Conservation (phyloP, 2,888 invertebrate genomes). For the Macrophya alboannulata region DNA sequence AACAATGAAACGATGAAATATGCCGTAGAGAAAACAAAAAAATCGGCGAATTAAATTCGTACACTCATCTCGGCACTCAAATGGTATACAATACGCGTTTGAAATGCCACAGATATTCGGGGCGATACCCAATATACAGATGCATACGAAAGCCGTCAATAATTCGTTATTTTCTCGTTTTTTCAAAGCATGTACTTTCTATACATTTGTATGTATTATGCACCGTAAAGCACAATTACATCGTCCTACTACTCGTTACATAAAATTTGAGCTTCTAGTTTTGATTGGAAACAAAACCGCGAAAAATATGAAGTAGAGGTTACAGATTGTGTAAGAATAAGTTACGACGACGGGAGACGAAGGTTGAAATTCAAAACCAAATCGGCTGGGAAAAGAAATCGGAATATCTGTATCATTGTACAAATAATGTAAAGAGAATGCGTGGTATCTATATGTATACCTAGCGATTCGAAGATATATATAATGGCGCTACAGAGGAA, state of each 20-base stretch:
- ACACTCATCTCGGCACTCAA: not conserved
- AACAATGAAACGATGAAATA: not conserved
- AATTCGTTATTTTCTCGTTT: not conserved
- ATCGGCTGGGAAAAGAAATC: not conserved
- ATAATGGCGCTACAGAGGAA: slow-evolving; percentile 1
- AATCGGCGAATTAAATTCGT: not conserved
- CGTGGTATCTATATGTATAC: not conserved
- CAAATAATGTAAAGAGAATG: not conserved
- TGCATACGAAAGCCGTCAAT: not conserved
- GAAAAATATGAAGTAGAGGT: not conserved
- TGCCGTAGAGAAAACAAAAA: not conserved
- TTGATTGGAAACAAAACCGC: not conserved
- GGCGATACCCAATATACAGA: not conserved
- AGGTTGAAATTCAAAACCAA: not conserved
- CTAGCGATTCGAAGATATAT: not conserved
- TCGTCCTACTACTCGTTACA: not conserved
- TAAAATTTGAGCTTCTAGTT: not conserved
- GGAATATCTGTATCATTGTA: not conserved
- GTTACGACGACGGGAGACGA: not conserved
- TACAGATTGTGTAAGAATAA: not conserved
- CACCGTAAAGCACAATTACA: not conserved
- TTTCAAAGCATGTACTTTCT: not conserved
- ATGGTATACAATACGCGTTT: not conserved
- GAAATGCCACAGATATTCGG: not conserved
- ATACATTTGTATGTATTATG: not conserved